Base-by-base conservation (phyloP, 2,888 invertebrate genomes). In the Nasonia oneida region DNA sequence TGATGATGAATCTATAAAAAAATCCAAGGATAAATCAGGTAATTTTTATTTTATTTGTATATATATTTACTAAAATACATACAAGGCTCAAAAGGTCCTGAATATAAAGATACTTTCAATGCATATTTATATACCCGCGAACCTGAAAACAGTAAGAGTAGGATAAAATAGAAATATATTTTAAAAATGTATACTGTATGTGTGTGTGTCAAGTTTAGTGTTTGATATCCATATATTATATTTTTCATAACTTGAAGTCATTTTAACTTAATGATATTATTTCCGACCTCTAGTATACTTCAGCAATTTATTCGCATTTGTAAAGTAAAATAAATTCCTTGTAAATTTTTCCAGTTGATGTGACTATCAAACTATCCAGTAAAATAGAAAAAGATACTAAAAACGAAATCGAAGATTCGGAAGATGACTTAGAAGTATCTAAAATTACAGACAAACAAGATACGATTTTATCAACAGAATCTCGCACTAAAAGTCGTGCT, bases 401-500 rank as follows among this genome's bases (percentile, higher is more conserved):
- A 18, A n/a, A 10, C n/a, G 33, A 75, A 57, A n/a, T 18, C 14
- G 57, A 37, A 29, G 47, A 42, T 29, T 79, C 61, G 3, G 74
- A 81, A 29, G 71, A 73, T 23, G 74, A 81, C 50, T 42, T n/a
- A 15, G 79, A 70, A 70, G 15, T 67, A 23, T 23, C 29, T 23
- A 47, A 15, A 37, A 70, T 79, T 15, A 79, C 29, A 67, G 39
- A 67, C 15, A 79, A 79, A 10, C 78, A 23, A 23, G 50, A 12
- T 23, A 23, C 15, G 4, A 47, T 61, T 33, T 6, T 8, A 1
- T 3, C 33, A 76, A 53, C 33, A 23, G 39, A 23, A 18, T 37
- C 15, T 47, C 79, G 79, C 29, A 47, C 70, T 14, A 79, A 79
- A 12, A 76, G 75, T 53, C 53, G 75, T 15, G 18, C n/a, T 33